Conservation (phyloP, 2,113 vertebrate genomes). For the Capra hircus region DNA sequence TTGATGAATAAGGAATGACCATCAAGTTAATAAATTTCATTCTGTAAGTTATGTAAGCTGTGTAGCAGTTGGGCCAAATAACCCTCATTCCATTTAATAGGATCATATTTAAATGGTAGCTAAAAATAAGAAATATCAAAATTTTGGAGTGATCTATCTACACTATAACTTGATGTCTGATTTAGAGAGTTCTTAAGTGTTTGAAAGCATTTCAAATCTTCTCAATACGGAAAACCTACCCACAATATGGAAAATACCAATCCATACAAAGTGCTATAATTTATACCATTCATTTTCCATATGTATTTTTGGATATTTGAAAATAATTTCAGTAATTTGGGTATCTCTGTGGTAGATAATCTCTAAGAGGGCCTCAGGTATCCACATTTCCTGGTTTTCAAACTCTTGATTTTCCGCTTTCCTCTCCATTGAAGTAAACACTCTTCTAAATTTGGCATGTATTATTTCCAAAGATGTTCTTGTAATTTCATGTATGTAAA, state of each 20-base stretch:
- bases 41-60: not conserved
- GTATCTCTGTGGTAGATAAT: not conserved
- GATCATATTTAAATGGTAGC: not conserved
- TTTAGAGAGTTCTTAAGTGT: not conserved
- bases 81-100: not conserved
- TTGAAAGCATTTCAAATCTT: conserved; percentile 4
- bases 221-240: not conserved
- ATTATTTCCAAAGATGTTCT: not conserved
- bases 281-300: not conserved
- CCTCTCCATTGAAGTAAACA: not conserved
- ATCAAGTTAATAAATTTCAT: not conserved
- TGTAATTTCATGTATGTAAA: not conserved
- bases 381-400: not conserved
- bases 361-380: not conserved
- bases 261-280: not conserved
- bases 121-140: not conserved
- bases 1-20: not conserved
- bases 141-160: not conserved
- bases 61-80: not conserved
- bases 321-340: not conserved
- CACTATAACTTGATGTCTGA: not conserved
- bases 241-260: not conserved
- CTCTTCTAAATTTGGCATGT: not conserved
- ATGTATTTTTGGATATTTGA: not conserved
- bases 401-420: not conserved